Evolutionary conservation across 1,140 invertebrate genomes (phyloP).

Genomic region (Laodelphax striatellus): DNA sequence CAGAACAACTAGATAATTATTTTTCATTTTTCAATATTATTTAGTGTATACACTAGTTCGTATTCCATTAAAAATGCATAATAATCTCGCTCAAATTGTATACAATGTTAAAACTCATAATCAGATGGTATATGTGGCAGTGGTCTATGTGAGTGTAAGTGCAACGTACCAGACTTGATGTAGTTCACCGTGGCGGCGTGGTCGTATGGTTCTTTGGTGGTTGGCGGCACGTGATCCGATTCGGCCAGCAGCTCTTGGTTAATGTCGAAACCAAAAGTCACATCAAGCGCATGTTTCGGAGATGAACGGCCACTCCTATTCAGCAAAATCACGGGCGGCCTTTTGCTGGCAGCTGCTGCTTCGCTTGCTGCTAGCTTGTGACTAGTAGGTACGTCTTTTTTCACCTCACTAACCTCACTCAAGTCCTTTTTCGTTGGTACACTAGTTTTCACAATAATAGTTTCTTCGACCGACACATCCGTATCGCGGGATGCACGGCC

Average conservation of each 20-base stretch:
- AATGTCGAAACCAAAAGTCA: slow-evolving; percentile 22
- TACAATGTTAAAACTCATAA: too few relatives aligned
- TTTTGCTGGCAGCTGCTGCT: slow-evolving; percentile 4
- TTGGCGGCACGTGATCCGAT: background rate
- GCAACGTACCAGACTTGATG: background rate
- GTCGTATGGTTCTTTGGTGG: background rate
- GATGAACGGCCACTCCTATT: slow-evolving; percentile 6
- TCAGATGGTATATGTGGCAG: too few relatives aligned
- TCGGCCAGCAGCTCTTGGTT: slow-evolving; percentile 18
- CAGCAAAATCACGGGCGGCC: slow-evolving; percentile 21
- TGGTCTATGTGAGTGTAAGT: too few relatives aligned
- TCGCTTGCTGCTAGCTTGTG: background rate
- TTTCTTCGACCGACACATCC: slow-evolving; percentile 13
- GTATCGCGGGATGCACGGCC: slow-evolving; percentile 8
- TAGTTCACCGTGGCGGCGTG: background rate
- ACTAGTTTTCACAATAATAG: slow-evolving; percentile 16
- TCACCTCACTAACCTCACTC: background rate
- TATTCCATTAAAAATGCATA: too few relatives aligned
- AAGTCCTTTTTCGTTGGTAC: background rate
- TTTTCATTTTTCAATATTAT: too few relatives aligned
- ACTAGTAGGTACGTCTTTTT: slow-evolving; percentile 1
- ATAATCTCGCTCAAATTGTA: too few relatives aligned
- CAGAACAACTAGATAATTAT: too few relatives aligned
- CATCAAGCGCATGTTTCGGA: background rate
- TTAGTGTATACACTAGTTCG: too few relatives aligned